Evolutionary conservation across 2,797 vertebrate genomes (phyloP).

Genomic region (Aplochiton taeniatus): DNA sequence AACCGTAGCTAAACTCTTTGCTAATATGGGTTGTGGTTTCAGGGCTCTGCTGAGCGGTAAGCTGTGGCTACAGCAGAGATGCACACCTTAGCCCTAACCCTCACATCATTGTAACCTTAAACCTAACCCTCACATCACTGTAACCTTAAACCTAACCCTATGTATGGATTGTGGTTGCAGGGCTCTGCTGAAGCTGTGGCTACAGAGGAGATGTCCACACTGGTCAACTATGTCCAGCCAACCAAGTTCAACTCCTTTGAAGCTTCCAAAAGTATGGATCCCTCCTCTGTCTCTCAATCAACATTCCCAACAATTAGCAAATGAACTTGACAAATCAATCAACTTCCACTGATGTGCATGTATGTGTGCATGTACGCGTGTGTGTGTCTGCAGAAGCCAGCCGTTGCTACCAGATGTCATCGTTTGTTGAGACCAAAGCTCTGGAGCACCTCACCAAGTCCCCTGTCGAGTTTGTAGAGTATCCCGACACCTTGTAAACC

Average conservation of each 20-base stretch:
- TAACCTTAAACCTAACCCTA: too few relatives aligned
- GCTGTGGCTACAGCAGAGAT: too few relatives aligned
- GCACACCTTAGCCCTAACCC: too few relatives aligned
- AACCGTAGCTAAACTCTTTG: too few relatives aligned
- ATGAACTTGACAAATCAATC: not conserved
- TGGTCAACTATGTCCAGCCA: conserved; percentile 98
- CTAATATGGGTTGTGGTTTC: too few relatives aligned
- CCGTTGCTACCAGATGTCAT: conserved; percentile 97
- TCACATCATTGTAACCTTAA: too few relatives aligned
- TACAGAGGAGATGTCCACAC: conserved; percentile 97
- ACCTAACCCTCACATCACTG: too few relatives aligned
- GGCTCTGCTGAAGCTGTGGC: conserved; percentile 94
- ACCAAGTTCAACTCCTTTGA: conserved; percentile 98
- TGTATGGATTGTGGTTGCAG: conserved; percentile 68
- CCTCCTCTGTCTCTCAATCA: not conserved
- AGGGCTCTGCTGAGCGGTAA: too few relatives aligned
- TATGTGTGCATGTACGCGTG: conserved; percentile 18
- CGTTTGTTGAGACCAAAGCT: conserved; percentile 99
- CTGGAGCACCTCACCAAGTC: conserved; percentile 96
- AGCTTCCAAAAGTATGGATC: conserved; percentile 90
- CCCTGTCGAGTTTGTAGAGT: conserved; percentile 99
- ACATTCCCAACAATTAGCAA: not conserved
- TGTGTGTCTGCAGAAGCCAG: conserved; percentile 81
- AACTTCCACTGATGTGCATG: too few relatives aligned
- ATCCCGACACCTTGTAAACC: conserved; percentile 79